Base-by-base conservation (phyloP, 2,113 vertebrate genomes). In the Xyrauchen texanus region DNA sequence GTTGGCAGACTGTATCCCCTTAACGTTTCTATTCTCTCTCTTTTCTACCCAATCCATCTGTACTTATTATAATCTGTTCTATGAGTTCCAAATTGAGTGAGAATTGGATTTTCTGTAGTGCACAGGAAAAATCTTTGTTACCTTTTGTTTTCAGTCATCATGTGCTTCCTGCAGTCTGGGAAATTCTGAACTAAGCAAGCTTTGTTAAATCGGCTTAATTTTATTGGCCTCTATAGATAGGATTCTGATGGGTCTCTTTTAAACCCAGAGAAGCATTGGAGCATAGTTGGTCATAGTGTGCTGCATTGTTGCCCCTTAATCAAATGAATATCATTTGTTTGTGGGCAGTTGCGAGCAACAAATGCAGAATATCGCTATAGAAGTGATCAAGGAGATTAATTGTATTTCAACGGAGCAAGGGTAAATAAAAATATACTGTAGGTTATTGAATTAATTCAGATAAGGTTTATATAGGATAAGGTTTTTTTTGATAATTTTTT, bases 131-230 rank as follows among this genome's bases (percentile, higher is more conserved):
- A 72, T 46, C n/a, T 9, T 5, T 6, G 55, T 13, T 58, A 46
- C 34, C 44, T 62, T 74, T 58, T 74, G 71, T 62, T 62, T 74
- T n/a, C 15, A 10, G 8, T 3, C n/a, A 62, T 16, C 15, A 12
- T 13, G 15, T 47, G 11, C 46, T 62, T 4, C 9, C 61, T 70
- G 34, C 21, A 55, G 11, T 47, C 12, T 49, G 34, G 45, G 16
- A 65, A 68, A 68, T 61, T 53, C 8, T 44, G 4, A 53, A 70
- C 47, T 8, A 68, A 61, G 53, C 11, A 44, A 44, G 77, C 47
- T 79, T 70, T 53, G 57, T 79, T 52, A 53, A 70, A 79, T 70
- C 55, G 9, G 47, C 67, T 70, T 45, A 53, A 79, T 71, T 63
- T 63, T 15, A 62, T 46, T 4, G 8, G 55, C 66, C 47, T 63